Evolutionary conservation across 2,797 vertebrate species (phyloP), one percentile per base, ranked within the genome.

Genomic region (Chromis chromis): DNA sequence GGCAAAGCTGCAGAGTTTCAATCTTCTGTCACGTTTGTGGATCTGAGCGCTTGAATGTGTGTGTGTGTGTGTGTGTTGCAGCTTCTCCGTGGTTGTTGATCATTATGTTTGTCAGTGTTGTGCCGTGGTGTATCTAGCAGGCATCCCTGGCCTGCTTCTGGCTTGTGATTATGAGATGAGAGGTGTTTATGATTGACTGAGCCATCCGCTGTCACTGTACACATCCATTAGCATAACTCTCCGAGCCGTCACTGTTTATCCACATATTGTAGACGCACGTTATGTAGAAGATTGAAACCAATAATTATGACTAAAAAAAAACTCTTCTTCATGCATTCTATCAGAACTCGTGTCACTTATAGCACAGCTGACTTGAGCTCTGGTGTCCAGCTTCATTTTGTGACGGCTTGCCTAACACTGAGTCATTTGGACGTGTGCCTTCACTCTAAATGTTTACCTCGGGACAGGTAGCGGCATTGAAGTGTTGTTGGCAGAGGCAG

Each of bases 81-180:
- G 73, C 63, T 78, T 86, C 86, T 88, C 86, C 84, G 73, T 16
- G 64, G 69, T 65, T 88, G 88, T 86, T 87, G 85, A 86, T 87
- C 85, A 90, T 93, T 89, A 78, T 81, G 55, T 86, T 87, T 88
- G 89, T 85, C 81, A 86, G 85, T 61, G 88, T 81, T 83, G 76
- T 73, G 74, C 67, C 50, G 63, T 74, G 14, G 82, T 65, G 74
- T 65, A 76, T 89, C 88, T 86, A 27, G 74, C 78, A 89, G 88
- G 74, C 89, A 74, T 89, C 86, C 91, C 88, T 70, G 87, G 91
- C 89, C 91, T 79, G 87, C 78, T 86, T 88, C 79, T 86, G 86
- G 81, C 88, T 92, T 88, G 76, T 90, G 91, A 88, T 93, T 89
- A 91, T 27, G 83, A 91, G 91, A 92, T 91, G 79, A 94, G 91